Percentiles rank a stretch among this genome's conserved stretches.
Conservation (phyloP, 2,888 invertebrate genomes). For the Heliconius erato region DNA sequence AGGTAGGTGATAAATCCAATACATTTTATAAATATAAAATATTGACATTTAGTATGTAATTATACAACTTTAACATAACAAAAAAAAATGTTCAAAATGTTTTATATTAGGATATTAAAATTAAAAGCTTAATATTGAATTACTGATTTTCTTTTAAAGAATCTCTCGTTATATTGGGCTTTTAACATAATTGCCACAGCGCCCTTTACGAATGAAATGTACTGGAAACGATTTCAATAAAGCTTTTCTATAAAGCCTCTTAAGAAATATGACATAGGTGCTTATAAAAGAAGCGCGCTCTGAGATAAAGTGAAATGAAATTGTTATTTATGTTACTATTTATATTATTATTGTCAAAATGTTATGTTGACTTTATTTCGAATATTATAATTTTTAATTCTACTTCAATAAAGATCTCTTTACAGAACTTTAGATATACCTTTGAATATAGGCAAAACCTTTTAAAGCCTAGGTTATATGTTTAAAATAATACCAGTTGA, state of each 20-base stretch:
- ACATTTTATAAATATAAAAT: too few relatives aligned
- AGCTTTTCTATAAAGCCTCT: conserved; percentile 20
- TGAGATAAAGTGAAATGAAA: neutral
- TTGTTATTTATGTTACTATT: neutral
- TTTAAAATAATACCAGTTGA: too few relatives aligned
- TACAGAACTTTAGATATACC: neutral
- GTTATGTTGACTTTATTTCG: neutral
- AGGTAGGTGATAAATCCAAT: too few relatives aligned
- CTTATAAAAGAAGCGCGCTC: neutral
- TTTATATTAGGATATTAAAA: neutral
- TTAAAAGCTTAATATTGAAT: neutral
- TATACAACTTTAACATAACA: neutral
- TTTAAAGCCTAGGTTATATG: too few relatives aligned
- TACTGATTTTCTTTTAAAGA: neutral
- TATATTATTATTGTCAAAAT: conserved; percentile 1
- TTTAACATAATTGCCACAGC: conserved; percentile 9
- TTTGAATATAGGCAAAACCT: too few relatives aligned
- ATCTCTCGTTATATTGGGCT: neutral
- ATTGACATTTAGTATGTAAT: neutral
- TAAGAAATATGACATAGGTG: conserved; percentile 8
- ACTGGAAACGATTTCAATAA: conserved; percentile 23
- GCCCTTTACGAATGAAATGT: conserved; percentile 16
- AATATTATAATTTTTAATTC: neutral
- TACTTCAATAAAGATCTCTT: too few relatives aligned
- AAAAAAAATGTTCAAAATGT: neutral